A percentile compares a stretch with the other conserved stretches of the same genome.
These are phyloP conservation scores for Aurelia aurita complex sp. Pacific DNA, from an alignment of 30 jellyfish, hydroid and myxozoan genomes.

Conservation along the genomic window DNA sequence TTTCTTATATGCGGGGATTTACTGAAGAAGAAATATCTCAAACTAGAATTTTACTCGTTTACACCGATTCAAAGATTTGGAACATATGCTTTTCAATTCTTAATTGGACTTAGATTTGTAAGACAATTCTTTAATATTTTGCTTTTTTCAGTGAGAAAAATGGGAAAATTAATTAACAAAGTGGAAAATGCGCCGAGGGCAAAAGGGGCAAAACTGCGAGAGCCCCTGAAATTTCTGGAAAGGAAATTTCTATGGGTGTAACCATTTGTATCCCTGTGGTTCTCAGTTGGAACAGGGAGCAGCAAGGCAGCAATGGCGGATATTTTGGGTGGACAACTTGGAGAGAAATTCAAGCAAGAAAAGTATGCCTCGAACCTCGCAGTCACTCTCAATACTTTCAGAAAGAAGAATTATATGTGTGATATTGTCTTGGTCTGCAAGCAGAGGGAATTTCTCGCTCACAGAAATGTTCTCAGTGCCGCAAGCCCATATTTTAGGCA, in stretches of 20 bases:
- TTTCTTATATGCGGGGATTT: no score
- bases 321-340: constrained; percentile 48
- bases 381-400: constrained; percentile 55
- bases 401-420: constrained; percentile 84
- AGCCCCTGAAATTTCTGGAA: no score
- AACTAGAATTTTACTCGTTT: no score
- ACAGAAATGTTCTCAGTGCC: constrained; percentile 90
- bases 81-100: no score
- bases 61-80: no score
- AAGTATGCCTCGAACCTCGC: constrained; percentile 81
- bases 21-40: no score
- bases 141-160: no score
- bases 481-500: constrained; percentile 92
- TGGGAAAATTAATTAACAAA: no score
- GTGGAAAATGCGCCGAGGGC: no score
- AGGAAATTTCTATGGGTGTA: neutral
- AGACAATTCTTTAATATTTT: no score
- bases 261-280: neutral
- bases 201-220: no score
- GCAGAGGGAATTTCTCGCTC: constrained; percentile 89
- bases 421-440: constrained; percentile 81
- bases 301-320: constrained; percentile 58
- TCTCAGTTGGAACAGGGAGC: neutral
- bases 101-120: no score
- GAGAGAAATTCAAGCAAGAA: constrained; percentile 77